phyloP scores from a whole-genome alignment of 2,113 vertebrate species.

The Pandion haliaetus region DNA sequence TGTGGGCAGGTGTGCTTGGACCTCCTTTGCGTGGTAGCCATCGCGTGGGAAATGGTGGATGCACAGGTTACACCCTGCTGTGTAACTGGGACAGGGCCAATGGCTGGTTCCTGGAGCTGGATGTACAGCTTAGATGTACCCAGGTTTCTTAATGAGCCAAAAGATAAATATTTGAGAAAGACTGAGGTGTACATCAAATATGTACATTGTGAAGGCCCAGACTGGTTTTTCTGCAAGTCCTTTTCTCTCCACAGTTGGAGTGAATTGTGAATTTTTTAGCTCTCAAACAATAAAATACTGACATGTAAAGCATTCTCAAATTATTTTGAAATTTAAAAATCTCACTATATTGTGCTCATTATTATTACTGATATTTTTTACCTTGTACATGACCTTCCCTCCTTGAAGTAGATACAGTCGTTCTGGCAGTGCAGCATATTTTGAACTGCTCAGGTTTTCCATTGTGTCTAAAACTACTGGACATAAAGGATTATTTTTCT shows the following conservation, averaged over 20 bases:
- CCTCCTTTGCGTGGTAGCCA: not conserved
- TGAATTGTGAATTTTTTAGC: not conserved
- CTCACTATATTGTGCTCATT: not conserved
- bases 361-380: slow-evolving; percentile 8
- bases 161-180: slow-evolving; percentile 43
- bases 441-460: slow-evolving; percentile 75
- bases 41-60: not conserved
- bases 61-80: not conserved
- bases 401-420: slow-evolving; percentile 86
- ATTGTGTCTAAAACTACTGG: slow-evolving; percentile 90
- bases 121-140: not conserved
- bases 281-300: not conserved
- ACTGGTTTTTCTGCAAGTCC: not conserved
- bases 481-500: slow-evolving; percentile 80
- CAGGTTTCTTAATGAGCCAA: not conserved
- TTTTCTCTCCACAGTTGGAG: not conserved
- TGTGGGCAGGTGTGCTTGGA: not conserved
- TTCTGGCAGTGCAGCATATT: slow-evolving; percentile 87
- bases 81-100: not conserved
- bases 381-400: slow-evolving; percentile 88
- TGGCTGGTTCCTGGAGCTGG: not conserved
- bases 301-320: not conserved
- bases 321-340: not conserved
- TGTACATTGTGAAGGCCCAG: not conserved
- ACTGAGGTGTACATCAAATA: not conserved